These are phyloP conservation scores for Parazoanthus atlanticus DNA, from an alignment of 92 coral and sea anemone species.

Conservation along the genomic window DNA sequence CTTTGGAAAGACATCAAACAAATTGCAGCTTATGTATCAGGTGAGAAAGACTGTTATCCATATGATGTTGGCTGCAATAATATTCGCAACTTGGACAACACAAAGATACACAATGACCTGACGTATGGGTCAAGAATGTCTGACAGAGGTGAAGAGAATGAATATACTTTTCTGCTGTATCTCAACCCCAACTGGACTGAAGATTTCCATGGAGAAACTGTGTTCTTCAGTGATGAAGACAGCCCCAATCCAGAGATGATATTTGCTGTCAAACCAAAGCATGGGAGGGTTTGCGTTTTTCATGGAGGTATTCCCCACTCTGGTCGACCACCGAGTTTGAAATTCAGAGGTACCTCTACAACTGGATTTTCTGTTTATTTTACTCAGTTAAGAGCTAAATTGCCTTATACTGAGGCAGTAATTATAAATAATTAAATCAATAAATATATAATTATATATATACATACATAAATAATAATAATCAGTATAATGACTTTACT, in stretches of 20 bases:
- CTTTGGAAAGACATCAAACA: conserved; percentile 67
- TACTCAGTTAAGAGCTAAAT: background rate
- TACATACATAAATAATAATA: too few species aligned
- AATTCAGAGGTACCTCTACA: conserved; percentile 56
- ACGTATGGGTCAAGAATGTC: background rate
- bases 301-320: conserved; percentile 88
- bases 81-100: conserved; percentile 67
- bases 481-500: too few species aligned
- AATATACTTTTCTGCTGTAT: conserved; percentile 76
- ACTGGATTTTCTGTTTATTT: too few species aligned
- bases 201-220: conserved; percentile 83
- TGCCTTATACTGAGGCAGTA: too few species aligned
- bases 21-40: conserved; percentile 56
- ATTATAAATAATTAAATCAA: too few species aligned
- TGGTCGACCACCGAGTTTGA: conserved; percentile 79
- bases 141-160: conserved; percentile 48
- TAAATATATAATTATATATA: too few species aligned
- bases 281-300: conserved; percentile 80
- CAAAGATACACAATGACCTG: conserved; percentile 79
- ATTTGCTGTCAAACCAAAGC: conserved; percentile 82
- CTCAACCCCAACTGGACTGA: conserved; percentile 86
- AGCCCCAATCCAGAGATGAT: conserved; percentile 62
- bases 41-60: conserved; percentile 68
- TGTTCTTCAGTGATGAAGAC: conserved; percentile 62
- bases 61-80: conserved; percentile 85